Percentiles rank a stretch among this genome's conserved stretches.
Conservation (phyloP, 2,113 vertebrate genomes). For the Lota lota region DNA sequence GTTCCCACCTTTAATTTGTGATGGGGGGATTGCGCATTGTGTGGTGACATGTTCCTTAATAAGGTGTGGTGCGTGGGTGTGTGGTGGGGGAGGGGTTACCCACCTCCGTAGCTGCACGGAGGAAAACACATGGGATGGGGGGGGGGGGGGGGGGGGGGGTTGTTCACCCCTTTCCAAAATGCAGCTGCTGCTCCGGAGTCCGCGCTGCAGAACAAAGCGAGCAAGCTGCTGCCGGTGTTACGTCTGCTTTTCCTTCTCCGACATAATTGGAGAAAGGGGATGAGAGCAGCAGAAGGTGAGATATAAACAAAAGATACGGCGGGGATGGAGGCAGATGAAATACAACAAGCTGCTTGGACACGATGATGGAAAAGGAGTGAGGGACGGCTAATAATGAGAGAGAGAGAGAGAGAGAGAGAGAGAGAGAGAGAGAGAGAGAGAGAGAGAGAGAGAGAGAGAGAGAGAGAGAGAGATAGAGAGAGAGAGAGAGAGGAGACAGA, state of each 20-base stretch:
- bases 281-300: too few relatives aligned
- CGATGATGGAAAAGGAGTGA: not conserved
- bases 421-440: conserved; percentile 29
- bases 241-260: too few relatives aligned
- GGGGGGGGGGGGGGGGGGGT: conserved; percentile 5
- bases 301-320: not conserved
- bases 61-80: conserved; percentile 20
- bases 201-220: too few relatives aligned
- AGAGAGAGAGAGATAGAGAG: not conserved
- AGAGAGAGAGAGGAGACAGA: not conserved
- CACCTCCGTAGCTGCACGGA: not conserved
- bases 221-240: too few relatives aligned
- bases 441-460: not conserved
- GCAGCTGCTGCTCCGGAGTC: too few relatives aligned
- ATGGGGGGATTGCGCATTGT: conserved; percentile 1
- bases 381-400: not conserved
- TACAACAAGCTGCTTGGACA: too few relatives aligned
- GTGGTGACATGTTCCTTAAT: conserved; percentile 29
- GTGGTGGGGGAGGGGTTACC: too few relatives aligned
- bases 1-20: too few relatives aligned
- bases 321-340: not conserved
- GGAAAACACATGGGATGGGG: conserved; percentile 19
- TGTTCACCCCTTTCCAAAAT: not conserved
- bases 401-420: conserved; percentile 13
- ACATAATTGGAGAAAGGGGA: too few relatives aligned